Percentiles rank a stretch among this genome's conserved stretches.
These are phyloP conservation scores for Scaptomyza montana DNA, from an alignment of 1,140 invertebrate genomes.

Conservation along the genomic window DNA sequence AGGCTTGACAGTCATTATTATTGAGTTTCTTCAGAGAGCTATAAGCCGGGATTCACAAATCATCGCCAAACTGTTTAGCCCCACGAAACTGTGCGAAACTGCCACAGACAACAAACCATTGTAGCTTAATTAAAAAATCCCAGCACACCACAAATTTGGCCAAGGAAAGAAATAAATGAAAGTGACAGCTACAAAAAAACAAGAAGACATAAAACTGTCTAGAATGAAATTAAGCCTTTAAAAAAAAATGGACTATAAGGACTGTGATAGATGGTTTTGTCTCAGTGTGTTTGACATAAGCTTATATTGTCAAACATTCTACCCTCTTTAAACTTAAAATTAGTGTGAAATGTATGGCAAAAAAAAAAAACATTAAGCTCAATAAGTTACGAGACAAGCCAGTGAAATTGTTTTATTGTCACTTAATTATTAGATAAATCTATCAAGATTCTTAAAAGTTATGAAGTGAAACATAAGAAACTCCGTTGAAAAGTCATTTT, in stretches of 20 bases:
- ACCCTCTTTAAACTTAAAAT: slow-evolving; percentile 61
- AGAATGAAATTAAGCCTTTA: slow-evolving; percentile 29
- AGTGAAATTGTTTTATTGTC: not conserved
- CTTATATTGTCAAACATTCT: slow-evolving; percentile 44
- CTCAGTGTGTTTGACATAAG: slow-evolving; percentile 11
- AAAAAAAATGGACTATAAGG: slow-evolving; percentile 12
- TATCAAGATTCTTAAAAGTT: too few species aligned
- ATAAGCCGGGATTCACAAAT: slow-evolving; percentile 66
- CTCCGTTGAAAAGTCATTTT: too few species aligned
- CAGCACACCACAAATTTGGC: slow-evolving; percentile 8
- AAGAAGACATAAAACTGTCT: slow-evolving; percentile 45
- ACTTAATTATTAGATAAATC: not conserved
- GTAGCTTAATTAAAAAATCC: slow-evolving; percentile 67
- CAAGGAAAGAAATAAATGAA: slow-evolving; percentile 20
- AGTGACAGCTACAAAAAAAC: slow-evolving; percentile 35
- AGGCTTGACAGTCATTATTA: slow-evolving; percentile 66
- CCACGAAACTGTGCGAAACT: slow-evolving; percentile 20
- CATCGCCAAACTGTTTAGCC: slow-evolving; percentile 63
- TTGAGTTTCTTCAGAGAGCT: slow-evolving; percentile 34
- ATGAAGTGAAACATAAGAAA: too few species aligned
- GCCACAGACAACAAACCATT: slow-evolving; percentile 51
- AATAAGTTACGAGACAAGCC: not conserved
- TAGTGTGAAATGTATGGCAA: slow-evolving; percentile 19
- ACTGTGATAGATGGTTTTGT: slow-evolving; percentile 17
- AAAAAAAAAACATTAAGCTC: slow-evolving; percentile 3